Evolutionary conservation across 2,888 invertebrate genomes (phyloP).

Genomic region (Heliconius charithonia): DNA sequence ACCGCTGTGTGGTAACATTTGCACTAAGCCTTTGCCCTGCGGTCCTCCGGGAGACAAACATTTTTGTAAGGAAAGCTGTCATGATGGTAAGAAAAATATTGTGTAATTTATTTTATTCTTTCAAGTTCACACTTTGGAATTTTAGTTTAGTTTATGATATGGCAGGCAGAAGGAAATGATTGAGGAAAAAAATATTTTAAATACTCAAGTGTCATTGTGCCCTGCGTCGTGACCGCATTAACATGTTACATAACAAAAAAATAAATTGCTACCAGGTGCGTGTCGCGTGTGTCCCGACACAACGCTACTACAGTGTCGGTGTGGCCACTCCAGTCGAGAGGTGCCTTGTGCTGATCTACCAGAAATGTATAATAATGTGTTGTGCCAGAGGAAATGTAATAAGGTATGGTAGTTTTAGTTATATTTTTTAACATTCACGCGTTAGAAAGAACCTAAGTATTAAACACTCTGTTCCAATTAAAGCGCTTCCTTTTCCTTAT

Average conservation of each 20-base stretch:
- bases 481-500: too few species aligned
- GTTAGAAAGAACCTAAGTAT: too few species aligned
- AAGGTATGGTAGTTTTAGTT: conserved; percentile 81
- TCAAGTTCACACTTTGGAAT: not conserved
- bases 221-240: not conserved
- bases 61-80: conserved; percentile 87
- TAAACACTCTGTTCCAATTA: too few species aligned
- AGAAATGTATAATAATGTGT: conserved; percentile 87
- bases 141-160: too few species aligned
- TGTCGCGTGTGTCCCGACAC: conserved; percentile 91
- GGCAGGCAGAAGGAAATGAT: too few species aligned
- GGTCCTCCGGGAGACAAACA: conserved; percentile 87
- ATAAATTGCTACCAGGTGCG: conserved; percentile 72
- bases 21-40: conserved; percentile 86
- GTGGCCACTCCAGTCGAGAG: conserved; percentile 92
- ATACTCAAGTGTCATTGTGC: not conserved
- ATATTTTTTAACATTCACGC: too few species aligned
- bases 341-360: conserved; percentile 89
- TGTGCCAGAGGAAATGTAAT: conserved; percentile 95
- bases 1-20: conserved; percentile 90
- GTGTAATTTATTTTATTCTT: not conserved
- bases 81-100: conserved; percentile 71
- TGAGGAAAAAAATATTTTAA: not conserved
- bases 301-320: conserved; percentile 91
- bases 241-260: not conserved